Conservation (phyloP, 92 coral and sea anemone species). For the Heliopora coerulea region DNA sequence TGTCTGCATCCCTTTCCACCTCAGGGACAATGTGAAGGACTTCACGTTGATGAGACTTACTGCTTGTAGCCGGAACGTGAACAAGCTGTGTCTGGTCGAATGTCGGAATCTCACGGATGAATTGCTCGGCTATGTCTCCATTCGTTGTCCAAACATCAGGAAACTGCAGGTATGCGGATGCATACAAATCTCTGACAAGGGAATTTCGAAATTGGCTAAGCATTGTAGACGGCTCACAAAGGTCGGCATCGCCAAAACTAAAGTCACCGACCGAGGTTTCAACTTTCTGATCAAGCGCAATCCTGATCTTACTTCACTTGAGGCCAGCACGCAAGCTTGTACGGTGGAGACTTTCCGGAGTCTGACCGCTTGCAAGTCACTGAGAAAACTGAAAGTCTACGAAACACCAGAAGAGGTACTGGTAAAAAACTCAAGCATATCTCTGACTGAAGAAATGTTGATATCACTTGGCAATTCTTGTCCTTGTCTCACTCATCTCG, state of each 20-base stretch:
- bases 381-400: conserved; percentile 77
- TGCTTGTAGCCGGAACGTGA: conserved; percentile 69
- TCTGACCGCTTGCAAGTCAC: conserved; percentile 60
- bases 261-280: conserved; percentile 76
- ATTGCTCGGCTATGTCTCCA: conserved; percentile 59
- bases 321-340: conserved; percentile 83
- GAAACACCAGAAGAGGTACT: conserved; percentile 80
- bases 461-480: conserved; percentile 77
- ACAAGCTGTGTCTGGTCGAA: conserved; percentile 73
- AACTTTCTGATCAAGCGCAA: conserved; percentile 73
- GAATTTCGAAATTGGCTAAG: conserved; percentile 70
- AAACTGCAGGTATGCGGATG: conserved; percentile 75
- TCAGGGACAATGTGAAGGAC: conserved; percentile 65
- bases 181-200: conserved; percentile 69
- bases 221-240: conserved; percentile 66
- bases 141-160: conserved; percentile 74
- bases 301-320: conserved; percentile 61
- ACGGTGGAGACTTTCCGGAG: conserved; percentile 69
- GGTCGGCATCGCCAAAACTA: conserved; percentile 75
- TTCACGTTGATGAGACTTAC: conserved; percentile 64
- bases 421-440: conserved; percentile 67
- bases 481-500: conserved; percentile 61
- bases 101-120: conserved; percentile 68
- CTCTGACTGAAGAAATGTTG: conserved; percentile 76
- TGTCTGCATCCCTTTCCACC: conserved; percentile 60